Conservation (phyloP, 2,888 invertebrate genomes). For the Trachelus stipa region DNA sequence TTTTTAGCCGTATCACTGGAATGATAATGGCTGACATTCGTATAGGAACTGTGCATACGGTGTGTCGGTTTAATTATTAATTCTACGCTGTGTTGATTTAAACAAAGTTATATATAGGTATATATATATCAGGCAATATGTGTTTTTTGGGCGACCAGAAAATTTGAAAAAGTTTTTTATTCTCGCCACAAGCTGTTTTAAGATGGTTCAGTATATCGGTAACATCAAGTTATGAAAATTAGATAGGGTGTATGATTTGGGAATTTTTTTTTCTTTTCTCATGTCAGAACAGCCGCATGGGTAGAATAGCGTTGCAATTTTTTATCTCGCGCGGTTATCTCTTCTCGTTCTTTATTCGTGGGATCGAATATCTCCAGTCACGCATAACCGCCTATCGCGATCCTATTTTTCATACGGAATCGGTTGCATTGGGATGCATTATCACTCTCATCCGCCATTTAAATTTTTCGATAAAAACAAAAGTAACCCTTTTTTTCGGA, state of each 20-base stretch:
- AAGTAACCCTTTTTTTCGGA: no score
- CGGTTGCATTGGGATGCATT: background rate
- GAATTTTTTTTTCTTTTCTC: background rate
- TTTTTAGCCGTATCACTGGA: no score
- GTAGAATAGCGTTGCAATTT: background rate
- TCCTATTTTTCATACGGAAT: background rate
- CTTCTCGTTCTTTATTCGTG: background rate
- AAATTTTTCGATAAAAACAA: background rate
- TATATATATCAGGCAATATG: no score
- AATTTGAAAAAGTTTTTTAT: background rate
- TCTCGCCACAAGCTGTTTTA: background rate
- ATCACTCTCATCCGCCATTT: background rate
- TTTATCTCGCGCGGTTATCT: background rate
- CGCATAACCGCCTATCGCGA: background rate
- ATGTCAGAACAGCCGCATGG: background rate
- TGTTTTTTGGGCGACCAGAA: background rate
- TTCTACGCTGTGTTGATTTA: no score
- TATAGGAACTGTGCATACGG: no score
- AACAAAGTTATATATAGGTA: no score
- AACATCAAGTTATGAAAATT: background rate
- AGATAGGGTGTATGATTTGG: background rate
- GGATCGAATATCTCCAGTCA: constrained; percentile 6
- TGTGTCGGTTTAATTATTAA: no score
- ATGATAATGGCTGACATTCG: no score
- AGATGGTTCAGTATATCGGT: background rate